Evolutionary conservation across 2,113 vertebrate species (phyloP).

Genomic region (Corapipo altera): DNA sequence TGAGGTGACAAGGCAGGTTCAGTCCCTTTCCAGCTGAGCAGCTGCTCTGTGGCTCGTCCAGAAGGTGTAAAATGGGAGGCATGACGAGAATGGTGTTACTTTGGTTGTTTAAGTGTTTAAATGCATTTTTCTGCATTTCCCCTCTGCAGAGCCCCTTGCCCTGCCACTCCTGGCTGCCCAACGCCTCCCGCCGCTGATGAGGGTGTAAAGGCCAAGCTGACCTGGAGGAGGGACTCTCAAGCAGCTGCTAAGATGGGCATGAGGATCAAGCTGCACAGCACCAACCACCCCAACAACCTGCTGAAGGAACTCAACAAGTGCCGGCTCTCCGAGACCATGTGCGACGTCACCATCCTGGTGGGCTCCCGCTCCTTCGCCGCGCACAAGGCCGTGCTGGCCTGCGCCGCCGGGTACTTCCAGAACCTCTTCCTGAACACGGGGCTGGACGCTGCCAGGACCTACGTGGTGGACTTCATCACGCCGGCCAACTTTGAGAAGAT

Average conservation of each 20-base stretch:
- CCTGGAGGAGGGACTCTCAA: neutral
- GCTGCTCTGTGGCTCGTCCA: neutral
- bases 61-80: rapidly evolving
- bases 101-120: no score
- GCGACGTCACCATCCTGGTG: conserved; percentile 90
- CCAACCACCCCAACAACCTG: conserved; percentile 88
- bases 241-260: conserved; percentile 85
- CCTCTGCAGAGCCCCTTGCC: conserved; percentile 20
- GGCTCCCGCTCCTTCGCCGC: conserved; percentile 89
- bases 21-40: neutral
- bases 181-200: neutral
- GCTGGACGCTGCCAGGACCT: conserved; percentile 75
- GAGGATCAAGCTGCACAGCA: conserved; percentile 94
- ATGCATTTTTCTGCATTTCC: neutral
- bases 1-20: rapidly evolving
- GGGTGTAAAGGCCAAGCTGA: conserved; percentile 4
- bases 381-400: conserved; percentile 90
- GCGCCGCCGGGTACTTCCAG: conserved; percentile 88
- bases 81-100: rapidly evolving
- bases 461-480: conserved; percentile 92
- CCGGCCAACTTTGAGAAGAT: conserved; percentile 94
- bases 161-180: conserved; percentile 23
- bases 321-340: conserved; percentile 87
- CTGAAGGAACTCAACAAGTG: conserved; percentile 93
- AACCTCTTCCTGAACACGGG: conserved; percentile 83